Evolutionary conservation across 2,888 invertebrate genomes (phyloP), one percentile per base, ranked within the genome.

Genomic region (Atethmia centrago): DNA sequence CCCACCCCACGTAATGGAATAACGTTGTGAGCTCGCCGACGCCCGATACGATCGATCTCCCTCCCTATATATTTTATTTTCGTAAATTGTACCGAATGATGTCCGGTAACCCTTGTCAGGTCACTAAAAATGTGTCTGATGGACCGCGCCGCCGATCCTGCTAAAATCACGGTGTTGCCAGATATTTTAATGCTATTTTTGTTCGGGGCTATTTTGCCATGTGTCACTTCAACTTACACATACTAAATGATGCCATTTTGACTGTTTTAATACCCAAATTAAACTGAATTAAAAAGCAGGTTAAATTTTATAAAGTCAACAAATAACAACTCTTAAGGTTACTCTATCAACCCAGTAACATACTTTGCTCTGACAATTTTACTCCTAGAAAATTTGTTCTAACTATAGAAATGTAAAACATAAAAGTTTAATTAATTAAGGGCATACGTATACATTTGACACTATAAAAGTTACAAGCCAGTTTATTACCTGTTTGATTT

Each of bases 1-100:
- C 85, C 90, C 92, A 88, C 90, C 90, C 90, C 87, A 83, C 89
- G 89, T 95, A 95, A 96, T 95, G 95, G 95, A 95, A 95, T 94
- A 95, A 93, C 93, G 94, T 86, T 95, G 95, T 95, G 95, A 92
- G 89, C 85, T 87, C 87, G 88, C 89, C 87, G 86, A 88, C 88
- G 90, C 88, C 87, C 88, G 90, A 89, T 89, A 90, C 89, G 91
- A 94, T 95, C 93, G 92, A 94, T 94, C 92, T 93, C 85, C 85
- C 80, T 77, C 77, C 86, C 84, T 87, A 87, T 90, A 93, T 95
- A 94, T 94, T 95, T 95, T 95, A 95, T 94, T 94, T 93, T 92
- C 90, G 93, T 91, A 95, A 95, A 95, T 94, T 93, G 93, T 91
- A 89, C 90, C 90, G 92, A 93, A 93, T 93, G 93, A 93, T 92